These are phyloP conservation scores for Napeogenes inachia DNA, from an alignment of 2,888 invertebrate species.

Conservation along the genomic window DNA sequence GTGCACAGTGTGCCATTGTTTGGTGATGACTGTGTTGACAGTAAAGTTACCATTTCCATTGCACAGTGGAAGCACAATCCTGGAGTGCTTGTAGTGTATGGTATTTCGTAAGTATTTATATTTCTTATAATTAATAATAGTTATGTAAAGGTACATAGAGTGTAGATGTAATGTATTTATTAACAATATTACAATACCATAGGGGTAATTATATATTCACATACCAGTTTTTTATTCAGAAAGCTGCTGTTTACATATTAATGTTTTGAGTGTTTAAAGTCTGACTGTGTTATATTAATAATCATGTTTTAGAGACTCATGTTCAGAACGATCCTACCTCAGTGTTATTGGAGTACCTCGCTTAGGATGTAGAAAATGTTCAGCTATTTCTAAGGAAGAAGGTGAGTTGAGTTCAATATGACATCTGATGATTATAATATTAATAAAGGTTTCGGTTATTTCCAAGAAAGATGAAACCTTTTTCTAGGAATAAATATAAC, in stretches of 20 bases:
- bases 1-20: constrained; percentile 78
- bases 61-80: constrained; percentile 81
- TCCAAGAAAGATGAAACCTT: too few relatives aligned
- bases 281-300: not conserved
- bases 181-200: not conserved
- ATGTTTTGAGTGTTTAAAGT: not conserved
- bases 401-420: constrained; percentile 42
- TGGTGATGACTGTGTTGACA: constrained; percentile 79
- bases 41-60: constrained; percentile 78
- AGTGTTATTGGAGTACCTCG: constrained; percentile 78
- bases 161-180: not conserved
- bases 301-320: constrained; percentile 52
- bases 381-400: constrained; percentile 70
- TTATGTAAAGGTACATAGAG: not conserved
- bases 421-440: not conserved
- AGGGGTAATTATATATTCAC: not conserved
- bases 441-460: too few relatives aligned
- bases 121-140: constrained; percentile 5
- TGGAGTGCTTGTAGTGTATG: constrained; percentile 78
- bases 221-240: too few relatives aligned
- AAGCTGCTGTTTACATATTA: not conserved
- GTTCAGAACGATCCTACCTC: constrained; percentile 71
- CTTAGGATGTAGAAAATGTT: constrained; percentile 80
- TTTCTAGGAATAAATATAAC: not conserved
- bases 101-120: constrained; percentile 66